phyloP scores from a whole-genome alignment of 2,888 invertebrate genomes.

The Hymenopus coronatus region DNA sequence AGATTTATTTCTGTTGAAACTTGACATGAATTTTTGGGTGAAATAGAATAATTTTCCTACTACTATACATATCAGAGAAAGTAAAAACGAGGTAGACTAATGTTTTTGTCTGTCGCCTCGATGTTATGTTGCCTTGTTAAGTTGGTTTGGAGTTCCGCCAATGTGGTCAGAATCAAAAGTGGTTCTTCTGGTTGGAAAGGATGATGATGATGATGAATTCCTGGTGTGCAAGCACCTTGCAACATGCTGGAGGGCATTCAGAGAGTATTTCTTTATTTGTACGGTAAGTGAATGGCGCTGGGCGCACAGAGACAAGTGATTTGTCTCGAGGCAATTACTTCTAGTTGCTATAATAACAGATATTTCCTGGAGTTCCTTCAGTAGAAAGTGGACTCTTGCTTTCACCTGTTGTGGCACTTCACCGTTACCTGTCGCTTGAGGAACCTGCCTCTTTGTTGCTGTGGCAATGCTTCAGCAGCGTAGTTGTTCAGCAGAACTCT shows the following conservation, averaged over 20 bases:
- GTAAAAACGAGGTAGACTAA: too few species aligned
- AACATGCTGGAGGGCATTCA: not conserved
- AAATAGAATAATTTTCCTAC: too few species aligned
- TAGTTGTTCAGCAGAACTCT: too few species aligned
- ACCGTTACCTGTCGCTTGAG: not conserved
- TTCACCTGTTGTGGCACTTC: not conserved
- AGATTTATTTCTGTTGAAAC: too few species aligned
- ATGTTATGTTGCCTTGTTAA: not conserved
- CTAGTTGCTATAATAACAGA: not conserved
- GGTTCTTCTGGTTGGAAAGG: not conserved
- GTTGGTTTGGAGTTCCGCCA: not conserved
- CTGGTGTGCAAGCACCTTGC: not conserved
- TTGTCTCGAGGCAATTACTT: not conserved
- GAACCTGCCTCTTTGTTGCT: too few species aligned
- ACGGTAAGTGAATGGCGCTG: not conserved
- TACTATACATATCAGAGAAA: too few species aligned
- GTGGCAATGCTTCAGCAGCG: not conserved
- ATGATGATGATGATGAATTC: not conserved
- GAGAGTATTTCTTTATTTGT: not conserved
- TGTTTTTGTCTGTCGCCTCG: too few species aligned
- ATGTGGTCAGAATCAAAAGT: not conserved
- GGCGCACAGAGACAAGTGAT: not conserved
- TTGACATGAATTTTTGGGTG: too few species aligned
- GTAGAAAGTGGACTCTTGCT: not conserved
- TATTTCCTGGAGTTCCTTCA: not conserved